Conservation (phyloP, 1,140 invertebrate species). For the Eumeta japonica region DNA sequence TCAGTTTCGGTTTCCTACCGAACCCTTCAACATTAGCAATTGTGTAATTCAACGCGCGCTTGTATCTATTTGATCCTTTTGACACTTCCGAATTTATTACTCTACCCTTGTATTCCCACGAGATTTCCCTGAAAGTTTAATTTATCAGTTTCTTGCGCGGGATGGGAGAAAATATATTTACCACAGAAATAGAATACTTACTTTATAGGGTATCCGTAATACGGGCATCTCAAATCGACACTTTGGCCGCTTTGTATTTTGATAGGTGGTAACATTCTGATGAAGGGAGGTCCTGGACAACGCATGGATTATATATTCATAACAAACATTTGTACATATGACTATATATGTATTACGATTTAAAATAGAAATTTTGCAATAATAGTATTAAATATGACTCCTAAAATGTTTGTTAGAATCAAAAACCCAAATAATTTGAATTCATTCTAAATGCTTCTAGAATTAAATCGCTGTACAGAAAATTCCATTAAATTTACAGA, state of each 20-base stretch:
- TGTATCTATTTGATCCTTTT: constrained; percentile 34
- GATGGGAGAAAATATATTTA: background rate
- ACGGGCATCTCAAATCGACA: constrained; percentile 78
- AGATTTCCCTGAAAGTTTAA: constrained; percentile 42
- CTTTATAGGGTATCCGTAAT: constrained; percentile 81
- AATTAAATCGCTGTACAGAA: no score
- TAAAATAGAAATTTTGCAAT: no score
- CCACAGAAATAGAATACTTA: constrained; percentile 14
- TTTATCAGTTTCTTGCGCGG: background rate
- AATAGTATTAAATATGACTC: no score
- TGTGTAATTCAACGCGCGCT: constrained; percentile 28
- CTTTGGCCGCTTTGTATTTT: constrained; percentile 80
- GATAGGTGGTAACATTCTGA: constrained; percentile 74
- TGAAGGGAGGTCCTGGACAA: constrained; percentile 86
- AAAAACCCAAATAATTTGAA: no score
- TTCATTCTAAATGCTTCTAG: no score
- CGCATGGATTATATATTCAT: no score
- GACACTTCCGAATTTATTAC: constrained; percentile 30
- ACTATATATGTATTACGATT: no score
- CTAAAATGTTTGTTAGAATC: no score
- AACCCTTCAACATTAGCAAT: constrained; percentile 43
- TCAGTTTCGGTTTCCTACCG: constrained; percentile 50
- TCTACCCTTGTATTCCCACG: constrained; percentile 53
- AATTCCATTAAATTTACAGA: no score
- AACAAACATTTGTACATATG: no score